phyloP scores from a whole-genome alignment of 2,888 invertebrate species.

The Furcula furcula region DNA sequence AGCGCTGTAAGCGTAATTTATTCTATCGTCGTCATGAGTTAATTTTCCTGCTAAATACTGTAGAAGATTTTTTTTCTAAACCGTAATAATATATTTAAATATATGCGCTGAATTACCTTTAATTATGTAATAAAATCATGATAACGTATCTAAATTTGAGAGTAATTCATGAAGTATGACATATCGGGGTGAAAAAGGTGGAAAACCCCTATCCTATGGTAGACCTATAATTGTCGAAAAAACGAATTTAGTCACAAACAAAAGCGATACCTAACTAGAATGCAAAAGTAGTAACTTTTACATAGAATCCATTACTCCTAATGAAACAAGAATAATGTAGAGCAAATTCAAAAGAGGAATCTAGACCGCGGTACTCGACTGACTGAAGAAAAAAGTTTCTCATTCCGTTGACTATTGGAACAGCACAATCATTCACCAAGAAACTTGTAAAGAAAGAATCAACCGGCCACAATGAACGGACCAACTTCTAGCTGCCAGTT shows the following conservation, averaged over 20 bases:
- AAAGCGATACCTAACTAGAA: neutral
- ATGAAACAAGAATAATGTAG: slow-evolving; percentile 42
- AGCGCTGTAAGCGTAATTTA: slow-evolving; percentile 18
- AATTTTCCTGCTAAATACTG: too few relatives aligned
- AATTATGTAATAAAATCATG: too few relatives aligned
- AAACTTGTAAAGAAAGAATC: slow-evolving; percentile 67
- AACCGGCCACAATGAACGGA: slow-evolving; percentile 77
- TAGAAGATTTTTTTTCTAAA: too few relatives aligned
- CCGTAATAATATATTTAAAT: too few relatives aligned
- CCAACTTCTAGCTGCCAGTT: slow-evolving; percentile 78
- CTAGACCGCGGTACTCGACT: slow-evolving; percentile 51
- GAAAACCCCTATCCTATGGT: too few relatives aligned
- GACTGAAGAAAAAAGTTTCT: slow-evolving; percentile 69
- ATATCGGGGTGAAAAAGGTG: too few relatives aligned
- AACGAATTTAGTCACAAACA: too few relatives aligned
- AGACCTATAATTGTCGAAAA: too few relatives aligned
- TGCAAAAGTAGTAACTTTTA: neutral
- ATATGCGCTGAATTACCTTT: too few relatives aligned
- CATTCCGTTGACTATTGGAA: slow-evolving; percentile 66
- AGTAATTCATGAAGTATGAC: too few relatives aligned
- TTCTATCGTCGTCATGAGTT: neutral
- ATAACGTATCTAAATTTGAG: too few relatives aligned
- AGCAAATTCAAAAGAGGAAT: slow-evolving; percentile 47
- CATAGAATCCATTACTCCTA: slow-evolving; percentile 12
- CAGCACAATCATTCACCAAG: slow-evolving; percentile 76